Conservation (phyloP, 2,888 invertebrate species). For the Acronicta aceris region DNA sequence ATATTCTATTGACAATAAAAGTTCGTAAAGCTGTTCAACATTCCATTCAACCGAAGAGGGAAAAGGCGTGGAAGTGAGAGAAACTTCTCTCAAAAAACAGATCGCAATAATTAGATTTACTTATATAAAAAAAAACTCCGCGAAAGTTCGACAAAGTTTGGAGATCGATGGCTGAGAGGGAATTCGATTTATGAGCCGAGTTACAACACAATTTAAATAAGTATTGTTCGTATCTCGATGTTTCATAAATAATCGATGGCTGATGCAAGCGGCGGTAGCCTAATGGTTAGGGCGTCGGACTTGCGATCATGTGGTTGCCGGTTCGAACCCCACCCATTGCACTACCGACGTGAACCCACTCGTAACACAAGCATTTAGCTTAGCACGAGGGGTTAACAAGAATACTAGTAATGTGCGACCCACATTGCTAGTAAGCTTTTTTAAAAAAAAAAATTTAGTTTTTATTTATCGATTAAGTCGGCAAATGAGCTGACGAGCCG, state of each 20-base stretch:
- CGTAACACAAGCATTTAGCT: no score
- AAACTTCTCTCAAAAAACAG: conserved; percentile 27
- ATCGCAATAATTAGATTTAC: conserved; percentile 45
- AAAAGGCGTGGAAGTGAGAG: conserved; percentile 23
- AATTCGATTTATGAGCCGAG: conserved; percentile 33
- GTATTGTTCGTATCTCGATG: conserved; percentile 10
- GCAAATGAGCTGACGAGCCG: no score
- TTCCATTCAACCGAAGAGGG: neutral
- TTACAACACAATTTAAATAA: conserved; percentile 29
- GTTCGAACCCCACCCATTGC: no score
- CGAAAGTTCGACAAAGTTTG: conserved; percentile 16
- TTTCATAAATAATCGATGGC: neutral
- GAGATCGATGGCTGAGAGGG: conserved; percentile 37
- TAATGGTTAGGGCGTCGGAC: no score
- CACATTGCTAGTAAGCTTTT: no score
- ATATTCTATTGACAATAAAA: conserved; percentile 1
- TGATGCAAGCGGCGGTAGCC: no score
- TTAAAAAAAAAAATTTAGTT: no score
- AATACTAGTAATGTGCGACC: no score
- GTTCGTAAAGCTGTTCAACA: neutral
- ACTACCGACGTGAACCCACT: no score
- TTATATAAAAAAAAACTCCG: conserved; percentile 43
- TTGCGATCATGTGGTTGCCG: no score
- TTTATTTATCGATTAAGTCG: no score
- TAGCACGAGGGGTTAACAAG: no score